These are phyloP conservation scores for Calcarius lapponicus DNA, from an alignment of 2,797 vertebrate genomes.

Conservation along the genomic window DNA sequence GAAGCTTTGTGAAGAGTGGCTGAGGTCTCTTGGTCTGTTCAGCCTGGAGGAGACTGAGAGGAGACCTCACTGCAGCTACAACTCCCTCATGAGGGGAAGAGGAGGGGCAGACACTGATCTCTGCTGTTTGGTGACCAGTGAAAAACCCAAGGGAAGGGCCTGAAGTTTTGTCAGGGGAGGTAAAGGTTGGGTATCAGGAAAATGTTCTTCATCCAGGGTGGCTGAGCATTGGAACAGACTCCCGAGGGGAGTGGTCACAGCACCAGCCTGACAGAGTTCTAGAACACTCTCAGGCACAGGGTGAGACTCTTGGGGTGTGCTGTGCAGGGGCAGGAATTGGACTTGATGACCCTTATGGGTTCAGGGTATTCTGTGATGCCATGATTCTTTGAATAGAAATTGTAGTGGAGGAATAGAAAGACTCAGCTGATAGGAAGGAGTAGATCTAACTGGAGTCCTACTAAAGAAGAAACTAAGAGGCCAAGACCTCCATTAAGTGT, in stretches of 20 bases:
- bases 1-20: fast-evolving
- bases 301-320: neutral
- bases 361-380: neutral
- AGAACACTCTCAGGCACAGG: too few species aligned
- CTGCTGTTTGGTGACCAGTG: too few species aligned
- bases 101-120: neutral
- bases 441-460: neutral
- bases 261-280: neutral
- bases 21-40: neutral
- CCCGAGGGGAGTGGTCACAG: too few species aligned
- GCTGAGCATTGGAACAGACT: fast-evolving
- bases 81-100: fast-evolving
- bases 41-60: neutral
- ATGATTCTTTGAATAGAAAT: neutral
- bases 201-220: neutral
- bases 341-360: neutral
- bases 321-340: neutral
- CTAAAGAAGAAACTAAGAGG: neutral
- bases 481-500: neutral
- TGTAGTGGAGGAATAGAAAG: neutral
- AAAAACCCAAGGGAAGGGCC: fast-evolving
- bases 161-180: neutral
- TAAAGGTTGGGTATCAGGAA: neutral
- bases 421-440: neutral
- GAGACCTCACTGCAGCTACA: fast-evolving